Evolutionary conservation across 1,140 invertebrate genomes (phyloP), one percentile per base, ranked within the genome.

Genomic region (Mycetomoellerius zeteki): DNA sequence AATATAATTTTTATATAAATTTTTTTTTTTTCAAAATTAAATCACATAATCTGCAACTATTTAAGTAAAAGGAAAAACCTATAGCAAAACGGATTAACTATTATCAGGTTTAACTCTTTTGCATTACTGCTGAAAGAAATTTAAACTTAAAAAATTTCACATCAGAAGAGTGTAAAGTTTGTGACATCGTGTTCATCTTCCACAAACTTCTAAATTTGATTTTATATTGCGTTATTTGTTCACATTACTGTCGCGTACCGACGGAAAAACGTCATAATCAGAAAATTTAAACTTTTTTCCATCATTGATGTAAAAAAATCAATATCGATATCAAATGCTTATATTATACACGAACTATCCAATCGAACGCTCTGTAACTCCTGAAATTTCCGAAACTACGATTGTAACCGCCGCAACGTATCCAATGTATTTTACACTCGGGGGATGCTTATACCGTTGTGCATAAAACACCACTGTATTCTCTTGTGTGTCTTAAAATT

Each of bases 401-500:
- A 60, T 14, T 72, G 33, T 56, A 27, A 75, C 54, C n/a, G 19
- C 14, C 12, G 3, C 37, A 0, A 60, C 8, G 19, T 73, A 72
- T 58, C 14, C 33, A 24, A 58, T 43, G 54, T 24, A 19, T 73
- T 73, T 84, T 62, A 47, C 47, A 50, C n/a, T 47, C 37, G 37
- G 12, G 37, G 12, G 14, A 69, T 69, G 43, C 37, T 69, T 50
- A 47, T 67, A 21, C 12, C 33, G 12, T 69, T 21, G 16, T 43
- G 27, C 47, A 43, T 65, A 54, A 67, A 67, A 67, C 14, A 14
- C 21, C 21, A 33, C 10, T 24, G 30, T 58, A 73, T 60, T 84
- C 67, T 84, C 54, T 8, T 5, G 54, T 30, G 80, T 60, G 30
- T 43, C 62, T 73, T 73, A 82, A 82, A 73, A 82, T 82, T 73